These are phyloP conservation scores for Heliocidaris tuberculata DNA, from an alignment of 35 echinoderm and acorn worm genomes.

Conservation along the genomic window DNA sequence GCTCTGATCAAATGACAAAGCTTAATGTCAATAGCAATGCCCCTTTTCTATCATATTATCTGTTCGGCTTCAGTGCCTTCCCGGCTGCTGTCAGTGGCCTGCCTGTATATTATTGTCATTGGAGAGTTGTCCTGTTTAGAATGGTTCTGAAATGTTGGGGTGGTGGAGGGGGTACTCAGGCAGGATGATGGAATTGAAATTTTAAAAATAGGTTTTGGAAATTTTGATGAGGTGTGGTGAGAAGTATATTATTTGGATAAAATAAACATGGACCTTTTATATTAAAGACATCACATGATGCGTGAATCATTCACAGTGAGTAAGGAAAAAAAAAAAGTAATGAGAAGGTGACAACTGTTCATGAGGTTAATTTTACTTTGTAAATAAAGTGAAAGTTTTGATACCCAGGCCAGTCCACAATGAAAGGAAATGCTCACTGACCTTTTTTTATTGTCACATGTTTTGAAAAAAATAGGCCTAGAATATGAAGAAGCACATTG, in stretches of 20 bases:
- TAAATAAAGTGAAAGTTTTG: not conserved
- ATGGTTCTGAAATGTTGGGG: too few relatives aligned
- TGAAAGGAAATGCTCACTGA: not conserved
- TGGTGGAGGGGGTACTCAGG: too few relatives aligned
- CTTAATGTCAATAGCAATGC: not conserved
- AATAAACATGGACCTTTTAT: not conserved
- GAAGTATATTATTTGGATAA: too few relatives aligned
- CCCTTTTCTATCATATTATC: too few relatives aligned
- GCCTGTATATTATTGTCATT: too few relatives aligned
- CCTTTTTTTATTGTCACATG: not conserved
- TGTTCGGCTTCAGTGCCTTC: too few relatives aligned
- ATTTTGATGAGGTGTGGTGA: too few relatives aligned
- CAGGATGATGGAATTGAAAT: too few relatives aligned
- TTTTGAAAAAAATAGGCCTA: not conserved
- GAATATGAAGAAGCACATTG: not conserved
- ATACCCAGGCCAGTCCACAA: not conserved
- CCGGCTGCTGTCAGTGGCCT: too few relatives aligned
- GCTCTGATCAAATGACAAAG: not conserved
- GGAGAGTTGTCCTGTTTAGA: too few relatives aligned
- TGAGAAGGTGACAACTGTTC: not conserved
- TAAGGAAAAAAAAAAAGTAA: not conserved
- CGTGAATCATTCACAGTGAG: not conserved
- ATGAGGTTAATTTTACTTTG: too few relatives aligned
- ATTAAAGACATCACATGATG: not conserved
- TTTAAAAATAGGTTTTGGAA: too few relatives aligned